Base-by-base conservation (phyloP, 35 echinoderm and acorn worm genomes). In the Ophioderma brevispina region DNA sequence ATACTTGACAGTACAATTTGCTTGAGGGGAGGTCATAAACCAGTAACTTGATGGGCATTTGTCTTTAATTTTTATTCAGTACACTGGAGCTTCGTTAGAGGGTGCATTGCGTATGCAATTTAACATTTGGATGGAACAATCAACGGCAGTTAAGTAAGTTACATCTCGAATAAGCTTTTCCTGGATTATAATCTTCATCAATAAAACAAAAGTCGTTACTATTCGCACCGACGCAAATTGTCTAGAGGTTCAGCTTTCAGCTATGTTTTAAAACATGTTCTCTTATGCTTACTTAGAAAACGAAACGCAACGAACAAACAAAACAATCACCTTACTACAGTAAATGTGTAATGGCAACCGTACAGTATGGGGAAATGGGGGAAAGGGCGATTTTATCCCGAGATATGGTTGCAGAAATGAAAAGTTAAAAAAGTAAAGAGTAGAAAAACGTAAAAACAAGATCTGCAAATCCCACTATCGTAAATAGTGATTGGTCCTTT, bases 121-220 rank as follows among this genome's bases (percentile, higher is more conserved):
- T 25, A 70, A 70, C n/a, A 70, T 70, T 70, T 70, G 59, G 59
- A 70, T 70, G 59, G 59, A 70, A 30, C 10, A 70, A 70, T 70
- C n/a, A 15, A 25, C 4, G 28, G 59, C 5, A 13, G 28, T 25
- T 2, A 30, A 25, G 59, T 70, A 70, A 70, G 59, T 70, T 8
- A 70, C n/a, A 6, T 70, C 15, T 13, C 1, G 10, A 25, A 13
- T 70, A 70, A 70, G 10, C 15, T 25, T 8, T 11, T 21, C 21
- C 21, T 11, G 8, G 46, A 52, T 52, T 11, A 21, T 52, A 52
- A n/a, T n/a, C n/a, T n/a, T n/a, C n/a, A n/a, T n/a, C 46, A 52
- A 11, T 52, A 11, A 11, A 52, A 52, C 21, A 52, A 21, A 52
- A 52, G 8, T 52, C 46, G 46, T n/a, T n/a, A 21, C 8, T 52